Evolutionary conservation across 2,113 vertebrate genomes (phyloP), one percentile per base, ranked within the genome.

Genomic region (Atrichornis clamosus): DNA sequence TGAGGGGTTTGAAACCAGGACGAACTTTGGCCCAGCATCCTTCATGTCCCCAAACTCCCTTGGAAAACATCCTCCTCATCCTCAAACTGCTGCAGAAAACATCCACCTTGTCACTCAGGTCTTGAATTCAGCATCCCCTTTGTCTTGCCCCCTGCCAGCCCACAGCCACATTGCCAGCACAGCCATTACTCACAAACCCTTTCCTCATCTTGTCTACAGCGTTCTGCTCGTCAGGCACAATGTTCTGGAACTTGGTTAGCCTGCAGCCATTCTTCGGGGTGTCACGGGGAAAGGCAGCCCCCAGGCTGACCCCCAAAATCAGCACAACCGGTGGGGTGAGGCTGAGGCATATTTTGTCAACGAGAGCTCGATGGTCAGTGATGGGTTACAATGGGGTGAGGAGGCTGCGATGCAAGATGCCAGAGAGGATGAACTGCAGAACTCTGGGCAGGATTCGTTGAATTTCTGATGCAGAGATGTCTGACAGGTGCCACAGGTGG

Each of bases 101-200:
- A 11, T 20, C 49, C 24, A 35, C 33, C 24, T 79, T 22, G 15
- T 72, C 44, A 21, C 28, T 26, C 10, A 2, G 15, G 5, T 83
- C 59, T 73, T 1, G 0, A 79, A 44, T 60, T 68, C 5, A 20
- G 46, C 53, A 49, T 49, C 59, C 59, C 13, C 49, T 64, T 62
- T 39, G 46, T 49, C 47, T 49, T 33, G 11, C 33, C 39, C 39
- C 42, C 35, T 1, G 1, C 53, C 78, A 50, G 50, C 37, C 64
- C 21, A 4, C 23, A 42, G 22, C 11, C 39, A 47, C 35, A 0
- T 30, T 35, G 47, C 74, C 49, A 60, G 72, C 1, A 4, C n/a
- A n/a, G n/a, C n/a, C n/a, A n/a, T 7, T 50, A 96, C 95, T 94
- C 70, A 97, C 97, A 58, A 96, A 93, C 13, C 64, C 49, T 4